Conservation (phyloP, 1,140 invertebrate species). For the Pinna nobilis region DNA sequence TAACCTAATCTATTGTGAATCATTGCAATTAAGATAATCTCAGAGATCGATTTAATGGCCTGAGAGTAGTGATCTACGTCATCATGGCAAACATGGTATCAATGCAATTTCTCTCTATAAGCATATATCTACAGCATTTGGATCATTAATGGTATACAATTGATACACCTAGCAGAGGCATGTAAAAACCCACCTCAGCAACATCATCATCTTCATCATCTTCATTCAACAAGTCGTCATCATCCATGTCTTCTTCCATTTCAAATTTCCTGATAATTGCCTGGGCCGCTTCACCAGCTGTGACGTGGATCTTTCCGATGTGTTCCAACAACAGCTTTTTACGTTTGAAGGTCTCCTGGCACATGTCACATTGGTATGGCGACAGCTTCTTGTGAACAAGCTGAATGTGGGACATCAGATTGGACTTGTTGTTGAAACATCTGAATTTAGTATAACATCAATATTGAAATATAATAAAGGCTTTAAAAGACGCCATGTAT, state of each 20-base stretch:
- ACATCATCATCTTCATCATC: conserved; percentile 52
- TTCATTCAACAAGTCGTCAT: conserved; percentile 60
- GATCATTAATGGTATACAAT: background rate
- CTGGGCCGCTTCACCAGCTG: conserved; percentile 69
- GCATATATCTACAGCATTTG: background rate
- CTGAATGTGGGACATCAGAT: conserved; percentile 71
- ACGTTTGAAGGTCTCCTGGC: conserved; percentile 70
- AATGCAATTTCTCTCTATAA: background rate
- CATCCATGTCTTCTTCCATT: conserved; percentile 54
- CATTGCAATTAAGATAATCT: too few relatives aligned
- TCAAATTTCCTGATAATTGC: conserved; percentile 62
- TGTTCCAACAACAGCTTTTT: conserved; percentile 70
- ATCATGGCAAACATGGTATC: background rate
- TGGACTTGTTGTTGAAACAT: conserved; percentile 72
- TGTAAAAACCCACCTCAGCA: background rate
- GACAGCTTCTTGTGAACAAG: conserved; percentile 69
- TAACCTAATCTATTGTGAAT: too few relatives aligned
- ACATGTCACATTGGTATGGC: conserved; percentile 72
- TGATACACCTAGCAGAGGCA: too few relatives aligned
- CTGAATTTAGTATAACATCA: too few relatives aligned
- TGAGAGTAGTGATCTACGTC: too few relatives aligned
- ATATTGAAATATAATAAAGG: too few relatives aligned
- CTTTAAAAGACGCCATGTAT: too few relatives aligned
- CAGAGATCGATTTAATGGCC: too few relatives aligned
- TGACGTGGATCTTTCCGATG: conserved; percentile 69